Percentiles rank a stretch among this genome's conserved stretches.
These are phyloP conservation scores for Steatornis caripensis DNA, from an alignment of 2,113 vertebrate species.

Conservation along the genomic window DNA sequence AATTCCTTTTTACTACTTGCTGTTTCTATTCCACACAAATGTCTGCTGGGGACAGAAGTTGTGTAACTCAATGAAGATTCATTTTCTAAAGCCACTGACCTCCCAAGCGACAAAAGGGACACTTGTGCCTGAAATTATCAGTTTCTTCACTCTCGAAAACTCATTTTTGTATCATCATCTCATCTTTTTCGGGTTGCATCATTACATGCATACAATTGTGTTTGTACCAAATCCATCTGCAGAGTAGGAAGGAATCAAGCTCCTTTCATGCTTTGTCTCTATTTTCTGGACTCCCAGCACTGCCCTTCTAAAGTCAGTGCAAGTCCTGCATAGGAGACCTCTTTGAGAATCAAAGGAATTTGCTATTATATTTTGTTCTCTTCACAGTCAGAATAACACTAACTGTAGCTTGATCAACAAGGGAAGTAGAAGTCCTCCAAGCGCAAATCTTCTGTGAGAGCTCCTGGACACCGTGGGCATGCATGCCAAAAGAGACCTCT, in stretches of 20 bases:
- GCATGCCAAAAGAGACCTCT: fast-evolving
- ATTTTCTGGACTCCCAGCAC: background rate
- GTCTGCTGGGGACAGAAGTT: background rate
- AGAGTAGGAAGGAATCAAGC: background rate
- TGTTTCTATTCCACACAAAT: background rate
- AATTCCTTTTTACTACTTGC: background rate
- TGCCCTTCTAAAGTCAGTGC: background rate
- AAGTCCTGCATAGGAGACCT: background rate
- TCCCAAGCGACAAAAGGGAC: background rate
- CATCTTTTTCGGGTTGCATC: background rate
- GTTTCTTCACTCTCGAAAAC: background rate
- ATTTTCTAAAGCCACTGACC: background rate
- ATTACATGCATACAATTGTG: background rate
- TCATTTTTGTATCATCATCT: background rate
- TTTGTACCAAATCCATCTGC: background rate
- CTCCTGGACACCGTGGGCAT: background rate
- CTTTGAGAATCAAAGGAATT: background rate
- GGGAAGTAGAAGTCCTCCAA: background rate
- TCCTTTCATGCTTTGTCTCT: background rate
- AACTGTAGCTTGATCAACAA: background rate
- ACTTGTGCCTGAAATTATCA: background rate
- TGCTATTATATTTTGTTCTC: background rate
- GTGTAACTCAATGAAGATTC: background rate
- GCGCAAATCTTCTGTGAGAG: background rate
- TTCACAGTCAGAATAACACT: background rate